Evolutionary conservation across 2,888 invertebrate genomes (phyloP), one percentile per base, ranked within the genome.

Genomic region (Caenorhabditis sp.): DNA sequence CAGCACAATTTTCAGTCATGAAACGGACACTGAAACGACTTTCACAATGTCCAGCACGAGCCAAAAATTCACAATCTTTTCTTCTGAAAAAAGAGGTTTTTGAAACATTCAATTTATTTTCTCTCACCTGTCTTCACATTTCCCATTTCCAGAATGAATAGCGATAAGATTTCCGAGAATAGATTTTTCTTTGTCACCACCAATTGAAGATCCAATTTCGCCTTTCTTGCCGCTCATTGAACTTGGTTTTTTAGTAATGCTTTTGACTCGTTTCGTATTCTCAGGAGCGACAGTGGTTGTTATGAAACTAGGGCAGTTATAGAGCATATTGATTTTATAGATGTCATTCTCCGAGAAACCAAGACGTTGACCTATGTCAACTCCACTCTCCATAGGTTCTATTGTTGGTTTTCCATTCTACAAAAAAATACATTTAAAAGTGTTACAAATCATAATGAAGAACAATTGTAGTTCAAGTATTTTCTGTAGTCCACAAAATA

Each of bases 301-400:
- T 1, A 68, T 65, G 23, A 71, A 66, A 43, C 72, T 65, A 0
- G 86, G 82, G 62, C 88, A 88, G 23, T 83, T 81, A 64, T 88
- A 88, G 8, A 88, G 78, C 62, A 85, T 87, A 73, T 88, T 88
- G 58, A 88, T 84, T 71, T 88, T 86, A 67, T 83, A 81, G 10
- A 88, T 77, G 68, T 88, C 88, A 49, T 81, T 87, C 6, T 82
- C 79, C 62, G 85, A 86, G 75, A 88, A 87, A 0, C 88, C 87
- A 10, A 72, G 21, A 24, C 87, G 72, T 63, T 86, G 86, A 8
- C 86, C 86, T 27, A 86, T 87, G 61, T 84, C 81, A 8, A 77
- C 80, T 0, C 82, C 84, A 23, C 72, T 69, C 59, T 84, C 76
- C 19, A 77, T 79, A 10, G 86, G 85, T 58, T 84, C 83, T 43